Conservation (phyloP, 2,797 vertebrate species). For the Spea hammondii region DNA sequence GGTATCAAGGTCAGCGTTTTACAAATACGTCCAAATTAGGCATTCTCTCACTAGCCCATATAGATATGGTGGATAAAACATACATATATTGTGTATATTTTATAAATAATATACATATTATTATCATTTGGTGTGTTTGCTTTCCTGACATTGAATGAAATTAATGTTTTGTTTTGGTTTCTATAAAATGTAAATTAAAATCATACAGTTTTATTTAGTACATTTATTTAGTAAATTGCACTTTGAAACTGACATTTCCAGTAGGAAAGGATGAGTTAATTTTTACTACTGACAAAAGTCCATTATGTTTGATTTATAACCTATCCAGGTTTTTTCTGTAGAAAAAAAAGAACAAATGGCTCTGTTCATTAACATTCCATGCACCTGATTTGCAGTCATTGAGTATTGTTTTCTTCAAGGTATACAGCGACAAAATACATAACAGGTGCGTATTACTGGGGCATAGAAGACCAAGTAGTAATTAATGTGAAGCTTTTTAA, state of each 20-base stretch:
- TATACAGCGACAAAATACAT: slow-evolving; percentile 30
- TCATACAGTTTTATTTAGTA: no score
- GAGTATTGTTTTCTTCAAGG: slow-evolving; percentile 29
- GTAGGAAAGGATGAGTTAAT: not conserved
- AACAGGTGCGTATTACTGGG: slow-evolving; percentile 27
- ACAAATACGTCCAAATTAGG: no score
- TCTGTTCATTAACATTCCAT: slow-evolving; percentile 28
- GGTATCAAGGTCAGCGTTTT: no score
- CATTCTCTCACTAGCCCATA: no score
- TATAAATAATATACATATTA: no score
- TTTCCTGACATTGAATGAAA: no score
- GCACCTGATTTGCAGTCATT: slow-evolving; percentile 40
- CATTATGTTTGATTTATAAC: not conserved
- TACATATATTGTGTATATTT: no score
- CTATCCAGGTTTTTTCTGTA: slow-evolving; percentile 1
- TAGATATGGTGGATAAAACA: no score
- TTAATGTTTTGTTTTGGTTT: no score
- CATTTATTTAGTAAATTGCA: no score
- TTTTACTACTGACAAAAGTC: not conserved
- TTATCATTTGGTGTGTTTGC: no score
- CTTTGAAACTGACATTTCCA: not conserved
- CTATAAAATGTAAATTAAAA: no score
- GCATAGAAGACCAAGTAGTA: slow-evolving; percentile 1
- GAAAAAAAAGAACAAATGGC: slow-evolving; percentile 12
- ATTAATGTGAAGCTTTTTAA: slow-evolving; percentile 2